Base-by-base conservation (phyloP, 1,140 invertebrate genomes). In the Lasioglossum baleicum region DNA sequence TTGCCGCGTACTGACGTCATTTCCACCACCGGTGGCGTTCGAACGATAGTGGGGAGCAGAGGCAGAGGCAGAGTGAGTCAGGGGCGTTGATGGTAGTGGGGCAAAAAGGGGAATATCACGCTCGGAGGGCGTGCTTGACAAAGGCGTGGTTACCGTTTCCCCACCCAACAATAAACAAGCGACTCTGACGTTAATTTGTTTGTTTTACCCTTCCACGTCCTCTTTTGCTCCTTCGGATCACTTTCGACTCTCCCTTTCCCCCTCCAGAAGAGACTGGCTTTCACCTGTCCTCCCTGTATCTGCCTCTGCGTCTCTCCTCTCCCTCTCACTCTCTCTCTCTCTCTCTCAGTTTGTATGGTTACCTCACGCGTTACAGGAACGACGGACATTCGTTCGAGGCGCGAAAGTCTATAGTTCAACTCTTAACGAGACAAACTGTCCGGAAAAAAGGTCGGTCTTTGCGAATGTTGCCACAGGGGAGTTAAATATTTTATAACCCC, bases 141-240 rank as follows among this genome's bases (percentile, higher is more conserved):
- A 91, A 92, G 92, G 91, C 91, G 92, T 92, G 91, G 91, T 92
- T 90, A 85, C 71, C 81, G 79, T 88, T 88, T 91, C 83, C 88
- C 92, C 91, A 92, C 91, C 92, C 92, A 92, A 91, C 90, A 91
- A 92, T 92, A 91, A 91, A 92, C 92, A 92, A 92, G 88, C 89
- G 75, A 88, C 89, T 90, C 85, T 81, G 78, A 88, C 89, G 89
- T 92, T 92, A 92, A 92, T 92, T 93, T 92, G 90, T 92, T 92
- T 92, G 91, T 91, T 91, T 90, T 91, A 82, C 84, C 83, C 84
- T 88, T 88, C 85, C 84, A 76, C 66, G 78, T 35, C 60, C 61
- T 80, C 83, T 84, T 81, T 84, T 66, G 67, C 74, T 68, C 73
- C 67, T 40, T 20, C 70, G 48, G 26, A 17, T 15, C 26, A n/a